Evolutionary conservation across 1,140 invertebrate genomes (phyloP).

Genomic region (Cephus cinctus): DNA sequence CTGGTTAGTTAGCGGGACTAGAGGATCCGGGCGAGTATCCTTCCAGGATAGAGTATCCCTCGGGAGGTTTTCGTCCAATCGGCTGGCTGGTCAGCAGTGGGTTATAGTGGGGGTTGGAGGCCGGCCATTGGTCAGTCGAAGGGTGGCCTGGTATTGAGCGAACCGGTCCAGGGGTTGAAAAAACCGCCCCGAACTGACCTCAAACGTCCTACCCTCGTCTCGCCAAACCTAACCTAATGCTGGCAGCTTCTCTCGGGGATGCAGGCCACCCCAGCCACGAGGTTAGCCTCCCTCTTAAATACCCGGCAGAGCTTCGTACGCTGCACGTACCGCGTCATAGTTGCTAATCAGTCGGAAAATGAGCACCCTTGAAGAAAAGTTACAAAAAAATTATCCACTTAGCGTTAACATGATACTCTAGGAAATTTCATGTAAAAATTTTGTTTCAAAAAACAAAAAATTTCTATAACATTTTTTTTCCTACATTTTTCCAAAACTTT

Average conservation of each 20-base stretch:
- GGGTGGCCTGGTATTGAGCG: constrained; percentile 53
- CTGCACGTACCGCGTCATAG: too few relatives aligned
- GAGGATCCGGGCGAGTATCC: constrained; percentile 42
- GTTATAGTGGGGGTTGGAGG: constrained; percentile 41
- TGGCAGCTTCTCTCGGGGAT: constrained; percentile 17
- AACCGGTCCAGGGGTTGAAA: constrained; percentile 50
- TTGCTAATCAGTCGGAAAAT: too few relatives aligned
- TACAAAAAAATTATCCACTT: too few relatives aligned
- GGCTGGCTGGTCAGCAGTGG: constrained; percentile 47
- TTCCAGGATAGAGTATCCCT: constrained; percentile 49
- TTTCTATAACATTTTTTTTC: too few relatives aligned
- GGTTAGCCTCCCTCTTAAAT: not conserved
- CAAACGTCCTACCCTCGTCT: constrained; percentile 56
- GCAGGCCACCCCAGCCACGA: constrained; percentile 7
- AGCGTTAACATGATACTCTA: too few relatives aligned
- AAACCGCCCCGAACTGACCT: constrained; percentile 57
- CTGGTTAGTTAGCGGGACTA: constrained; percentile 51
- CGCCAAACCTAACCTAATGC: constrained; percentile 47
- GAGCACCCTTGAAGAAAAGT: too few relatives aligned
- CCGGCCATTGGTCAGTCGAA: constrained; percentile 52
- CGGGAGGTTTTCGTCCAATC: constrained; percentile 50
- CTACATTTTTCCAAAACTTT: too few relatives aligned
- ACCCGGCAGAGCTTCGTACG: not conserved
- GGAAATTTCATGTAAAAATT: too few relatives aligned
- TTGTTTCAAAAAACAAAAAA: too few relatives aligned